Conservation (phyloP, 2,888 invertebrate species). For the Augochlorella aurata region DNA sequence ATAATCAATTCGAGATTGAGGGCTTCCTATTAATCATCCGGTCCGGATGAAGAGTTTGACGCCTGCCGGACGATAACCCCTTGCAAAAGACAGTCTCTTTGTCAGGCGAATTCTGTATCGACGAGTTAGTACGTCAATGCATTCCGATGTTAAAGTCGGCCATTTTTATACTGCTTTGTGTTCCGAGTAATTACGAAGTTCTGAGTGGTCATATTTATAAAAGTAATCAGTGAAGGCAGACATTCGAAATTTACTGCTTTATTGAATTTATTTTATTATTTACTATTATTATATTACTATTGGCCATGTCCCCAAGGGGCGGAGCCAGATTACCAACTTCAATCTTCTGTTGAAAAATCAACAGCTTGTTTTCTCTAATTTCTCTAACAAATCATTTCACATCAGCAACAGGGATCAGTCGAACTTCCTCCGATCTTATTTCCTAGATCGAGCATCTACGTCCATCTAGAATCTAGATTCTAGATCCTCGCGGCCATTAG, state of each 20-base stretch:
- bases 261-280: too few species aligned
- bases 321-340: too few species aligned
- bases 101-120: background rate
- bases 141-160: too few species aligned
- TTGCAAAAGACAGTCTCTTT: background rate
- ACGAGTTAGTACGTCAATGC: too few species aligned
- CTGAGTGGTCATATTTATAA: too few species aligned
- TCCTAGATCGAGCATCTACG: constrained; percentile 25
- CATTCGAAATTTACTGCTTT: too few species aligned
- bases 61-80: background rate
- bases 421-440: constrained; percentile 7
- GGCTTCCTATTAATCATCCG: constrained; percentile 1
- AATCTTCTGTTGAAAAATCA: too few species aligned
- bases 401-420: background rate
- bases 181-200: too few species aligned
- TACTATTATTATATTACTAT: too few species aligned
- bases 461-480: constrained; percentile 10
- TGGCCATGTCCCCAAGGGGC: too few species aligned
- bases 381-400: background rate
- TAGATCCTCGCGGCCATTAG: constrained; percentile 62
- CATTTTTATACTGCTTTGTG: too few species aligned
- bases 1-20: constrained; percentile 5
- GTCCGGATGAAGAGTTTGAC: background rate
- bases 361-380: background rate
- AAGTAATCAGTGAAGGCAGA: too few species aligned